Percentiles rank a stretch among this genome's conserved stretches.
Evolutionary conservation across 1,140 invertebrate species (phyloP).

Genomic region (Trichonephila inaurata): DNA sequence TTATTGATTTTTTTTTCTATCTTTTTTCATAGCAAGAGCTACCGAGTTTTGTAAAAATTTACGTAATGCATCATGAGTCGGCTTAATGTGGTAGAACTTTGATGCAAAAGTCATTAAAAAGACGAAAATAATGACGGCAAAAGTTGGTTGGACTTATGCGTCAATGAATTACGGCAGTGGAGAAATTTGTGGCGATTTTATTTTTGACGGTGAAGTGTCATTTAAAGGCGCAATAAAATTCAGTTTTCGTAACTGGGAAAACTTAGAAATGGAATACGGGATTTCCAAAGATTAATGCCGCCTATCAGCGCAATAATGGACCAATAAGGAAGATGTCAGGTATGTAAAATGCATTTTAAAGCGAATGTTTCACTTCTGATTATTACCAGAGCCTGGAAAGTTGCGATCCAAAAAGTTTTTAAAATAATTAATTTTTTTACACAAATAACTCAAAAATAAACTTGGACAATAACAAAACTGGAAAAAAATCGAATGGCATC

Average conservation of each 20-base stretch:
- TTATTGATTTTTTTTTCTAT: neutral
- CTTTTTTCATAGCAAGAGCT: neutral
- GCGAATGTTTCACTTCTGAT: too few relatives aligned
- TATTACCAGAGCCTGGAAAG: too few relatives aligned
- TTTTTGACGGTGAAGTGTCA: neutral
- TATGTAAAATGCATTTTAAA: too few relatives aligned
- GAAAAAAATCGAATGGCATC: too few relatives aligned
- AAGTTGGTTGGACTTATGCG: neutral
- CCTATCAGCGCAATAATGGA: neutral
- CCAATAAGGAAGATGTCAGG: too few relatives aligned
- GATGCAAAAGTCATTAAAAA: neutral
- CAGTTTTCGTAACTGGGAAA: neutral
- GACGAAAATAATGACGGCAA: neutral
- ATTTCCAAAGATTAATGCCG: neutral
- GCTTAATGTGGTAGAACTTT: conserved; percentile 65
- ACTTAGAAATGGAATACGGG: neutral
- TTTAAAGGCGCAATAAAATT: neutral
- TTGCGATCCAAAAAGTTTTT: too few relatives aligned
- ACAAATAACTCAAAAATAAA: too few relatives aligned
- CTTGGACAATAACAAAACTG: too few relatives aligned
- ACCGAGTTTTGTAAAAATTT: conserved; percentile 4
- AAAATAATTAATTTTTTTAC: too few relatives aligned
- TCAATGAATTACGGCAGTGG: neutral
- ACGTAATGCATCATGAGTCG: neutral
- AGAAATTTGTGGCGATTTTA: neutral